These are phyloP conservation scores for Opisthocomus hoazin DNA, from an alignment of 2,113 vertebrate genomes.

Conservation along the genomic window DNA sequence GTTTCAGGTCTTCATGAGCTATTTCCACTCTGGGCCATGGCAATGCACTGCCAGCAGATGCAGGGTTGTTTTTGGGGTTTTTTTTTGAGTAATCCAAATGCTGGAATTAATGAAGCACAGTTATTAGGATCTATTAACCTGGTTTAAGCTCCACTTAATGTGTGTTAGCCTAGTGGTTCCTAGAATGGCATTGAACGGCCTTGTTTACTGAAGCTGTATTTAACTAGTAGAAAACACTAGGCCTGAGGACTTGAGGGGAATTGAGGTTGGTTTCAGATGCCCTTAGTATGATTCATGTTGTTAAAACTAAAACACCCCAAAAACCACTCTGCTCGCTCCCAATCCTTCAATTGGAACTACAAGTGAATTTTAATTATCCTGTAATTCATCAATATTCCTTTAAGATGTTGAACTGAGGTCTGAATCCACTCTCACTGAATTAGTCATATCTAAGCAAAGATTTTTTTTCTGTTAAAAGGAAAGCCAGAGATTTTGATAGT, in stretches of 20 bases:
- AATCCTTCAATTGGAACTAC: background rate
- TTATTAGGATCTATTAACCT: background rate
- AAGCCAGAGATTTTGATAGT: background rate
- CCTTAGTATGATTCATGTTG: background rate
- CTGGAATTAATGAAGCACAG: background rate
- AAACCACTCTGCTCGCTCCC: fast-evolving
- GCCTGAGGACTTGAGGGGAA: background rate
- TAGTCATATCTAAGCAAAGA: background rate
- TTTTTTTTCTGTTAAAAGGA: background rate
- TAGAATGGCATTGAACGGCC: too few species aligned
- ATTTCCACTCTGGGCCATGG: background rate
- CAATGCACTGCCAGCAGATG: background rate
- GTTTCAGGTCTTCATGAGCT: background rate
- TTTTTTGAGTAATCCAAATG: background rate
- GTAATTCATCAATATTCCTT: background rate
- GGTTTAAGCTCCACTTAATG: background rate
- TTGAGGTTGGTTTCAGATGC: background rate
- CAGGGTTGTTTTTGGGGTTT: background rate
- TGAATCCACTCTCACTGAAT: background rate
- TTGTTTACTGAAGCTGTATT: background rate
- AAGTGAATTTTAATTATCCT: background rate
- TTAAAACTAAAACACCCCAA: background rate
- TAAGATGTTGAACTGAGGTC: background rate
- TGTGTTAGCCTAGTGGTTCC: background rate
- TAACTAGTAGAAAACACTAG: background rate